Percentiles rank a stretch among this genome's conserved stretches.
Evolutionary conservation across 2,797 vertebrate species (phyloP).

Genomic region (Gadopsis bispinosus): DNA sequence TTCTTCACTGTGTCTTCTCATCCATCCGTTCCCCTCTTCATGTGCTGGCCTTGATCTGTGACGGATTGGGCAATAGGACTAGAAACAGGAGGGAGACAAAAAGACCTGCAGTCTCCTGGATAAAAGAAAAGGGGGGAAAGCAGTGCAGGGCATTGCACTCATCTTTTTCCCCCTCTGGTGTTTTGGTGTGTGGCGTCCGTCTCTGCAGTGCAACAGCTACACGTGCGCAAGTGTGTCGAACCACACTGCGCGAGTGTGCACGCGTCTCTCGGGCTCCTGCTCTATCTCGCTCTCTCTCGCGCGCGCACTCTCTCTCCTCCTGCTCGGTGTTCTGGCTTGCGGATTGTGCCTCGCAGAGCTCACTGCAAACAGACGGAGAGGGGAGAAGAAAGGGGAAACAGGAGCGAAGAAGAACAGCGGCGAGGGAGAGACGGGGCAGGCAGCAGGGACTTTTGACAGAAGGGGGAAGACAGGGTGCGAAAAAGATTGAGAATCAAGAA

Average conservation of each 20-base stretch:
- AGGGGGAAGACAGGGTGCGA: slow-evolving; percentile 47
- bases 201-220: slow-evolving; percentile 68
- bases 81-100: slow-evolving; percentile 64
- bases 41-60: slow-evolving; percentile 69
- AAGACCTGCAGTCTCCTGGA: slow-evolving; percentile 68
- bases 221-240: slow-evolving; percentile 69
- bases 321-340: slow-evolving; percentile 60
- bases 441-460: slow-evolving; percentile 55
- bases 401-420: slow-evolving; percentile 44
- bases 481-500: slow-evolving; percentile 76
- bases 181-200: slow-evolving; percentile 59
- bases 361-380: slow-evolving; percentile 62
- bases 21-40: slow-evolving; percentile 75
- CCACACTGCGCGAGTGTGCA: slow-evolving; percentile 48
- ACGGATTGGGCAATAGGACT: slow-evolving; percentile 69
- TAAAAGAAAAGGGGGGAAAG: slow-evolving; percentile 38
- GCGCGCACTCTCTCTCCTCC: slow-evolving; percentile 42
- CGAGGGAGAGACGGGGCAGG: slow-evolving; percentile 42
- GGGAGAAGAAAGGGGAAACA: slow-evolving; percentile 52
- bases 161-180: slow-evolving; percentile 41
- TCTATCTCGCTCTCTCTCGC: slow-evolving; percentile 24
- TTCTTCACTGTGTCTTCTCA: slow-evolving; percentile 79
- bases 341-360: slow-evolving; percentile 70
- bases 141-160: slow-evolving; percentile 50
- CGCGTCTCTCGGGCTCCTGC: slow-evolving; percentile 39